A percentile compares a stretch with the other conserved stretches of the same genome.
Conservation (phyloP, 2,888 invertebrate genomes). For the Luperina nickerlii region DNA sequence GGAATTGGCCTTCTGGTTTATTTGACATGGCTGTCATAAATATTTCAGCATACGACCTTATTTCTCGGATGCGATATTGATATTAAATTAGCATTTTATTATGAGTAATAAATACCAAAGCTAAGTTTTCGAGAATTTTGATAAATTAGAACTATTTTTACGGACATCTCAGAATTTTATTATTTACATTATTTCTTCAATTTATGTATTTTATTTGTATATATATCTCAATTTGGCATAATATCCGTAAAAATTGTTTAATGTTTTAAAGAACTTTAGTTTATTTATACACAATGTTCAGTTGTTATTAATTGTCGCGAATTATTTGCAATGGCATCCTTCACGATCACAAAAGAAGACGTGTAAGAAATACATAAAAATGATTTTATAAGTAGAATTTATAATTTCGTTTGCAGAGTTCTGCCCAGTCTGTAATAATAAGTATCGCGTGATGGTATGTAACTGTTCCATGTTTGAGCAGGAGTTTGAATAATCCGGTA, state of each 20-base stretch:
- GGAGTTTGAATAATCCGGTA: constrained; percentile 19
- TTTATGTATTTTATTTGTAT: not conserved
- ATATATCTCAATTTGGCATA: not conserved
- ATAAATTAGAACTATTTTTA: not conserved
- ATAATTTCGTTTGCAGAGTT: constrained; percentile 27
- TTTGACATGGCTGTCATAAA: not conserved
- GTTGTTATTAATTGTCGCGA: not conserved
- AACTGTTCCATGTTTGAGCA: constrained; percentile 52
- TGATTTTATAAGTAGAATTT: constrained; percentile 24
- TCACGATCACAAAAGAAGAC: not conserved
- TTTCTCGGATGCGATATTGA: not conserved
- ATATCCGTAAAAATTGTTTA: not conserved
- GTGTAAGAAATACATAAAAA: constrained; percentile 2
- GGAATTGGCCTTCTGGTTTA: not conserved
- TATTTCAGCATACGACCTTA: constrained; percentile 1
- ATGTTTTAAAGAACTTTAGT: not conserved
- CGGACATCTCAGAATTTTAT: not conserved
- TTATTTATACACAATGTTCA: not conserved
- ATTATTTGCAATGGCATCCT: not conserved
- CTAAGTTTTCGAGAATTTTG: not conserved
- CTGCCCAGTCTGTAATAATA: constrained; percentile 34
- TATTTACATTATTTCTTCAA: constrained; percentile 5
- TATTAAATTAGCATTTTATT: constrained; percentile 1
- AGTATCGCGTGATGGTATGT: constrained; percentile 24
- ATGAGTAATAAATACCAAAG: constrained; percentile 2